Evolutionary conservation across 64 coral and sea anemone genomes (phyloP), one percentile per base, ranked within the genome.

Genomic region (Cladopsammia gracilis): DNA sequence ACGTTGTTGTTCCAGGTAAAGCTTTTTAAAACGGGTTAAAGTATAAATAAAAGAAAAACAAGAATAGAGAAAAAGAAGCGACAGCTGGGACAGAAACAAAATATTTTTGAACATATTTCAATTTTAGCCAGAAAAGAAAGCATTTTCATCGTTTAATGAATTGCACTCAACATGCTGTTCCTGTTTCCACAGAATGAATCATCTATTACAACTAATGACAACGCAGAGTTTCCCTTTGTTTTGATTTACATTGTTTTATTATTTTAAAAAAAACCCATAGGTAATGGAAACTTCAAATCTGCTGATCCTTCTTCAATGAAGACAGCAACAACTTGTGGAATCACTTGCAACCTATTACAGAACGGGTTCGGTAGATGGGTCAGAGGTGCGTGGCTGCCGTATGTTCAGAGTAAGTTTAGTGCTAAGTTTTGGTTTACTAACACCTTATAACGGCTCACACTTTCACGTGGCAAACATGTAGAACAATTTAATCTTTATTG

Each of bases 351-450:
- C 16, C 24, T 89, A 8, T 9, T 94, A 11, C 79, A 87, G 76
- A 59, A 94, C 65, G 92, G 92, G 9, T 79, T 89, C 43, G 92
- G 92, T 16, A 77, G 92, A 59, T 94, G 92, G 92, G 85, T 89
- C 8, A 89, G 70, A 25, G 67, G 65, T 44, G 42, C 25, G 11
- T 94, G 92, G 92, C 60, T 79, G 5, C 86, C 76, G 12, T 94
- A 94, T 42, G 42, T 64, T 20, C 18, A 58, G 48, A 75, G 76
- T 94, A 18, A 51, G 57, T 25, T 26, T 49, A 16, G 4, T 44
- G 3, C 26, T 19, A 11, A 19, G 18, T 75, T 49, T 49, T 24
- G 4, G 2, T 69, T 69, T 25, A 4, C 25, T 69, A n/a, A 5
- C 65, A 23, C 18, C 20, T 69, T 20, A 6, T 19, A 69, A 68